Base-by-base conservation (phyloP, 2,888 invertebrate genomes). In the Melinaea menophilus region DNA sequence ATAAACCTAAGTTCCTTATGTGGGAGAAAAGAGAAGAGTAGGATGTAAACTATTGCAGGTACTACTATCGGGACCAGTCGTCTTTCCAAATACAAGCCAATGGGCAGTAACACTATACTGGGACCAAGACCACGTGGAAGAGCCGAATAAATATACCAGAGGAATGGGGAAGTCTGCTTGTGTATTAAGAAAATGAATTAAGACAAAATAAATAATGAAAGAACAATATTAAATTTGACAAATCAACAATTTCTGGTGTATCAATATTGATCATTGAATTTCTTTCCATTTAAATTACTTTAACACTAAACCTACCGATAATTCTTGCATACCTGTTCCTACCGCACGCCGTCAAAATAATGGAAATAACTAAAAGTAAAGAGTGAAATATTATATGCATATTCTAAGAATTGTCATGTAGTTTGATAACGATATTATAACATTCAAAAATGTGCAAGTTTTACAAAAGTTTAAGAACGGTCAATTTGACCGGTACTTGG, bases 71-170 rank as follows among this genome's bases (percentile, higher is more conserved):
- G 92, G 58, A 95, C 88, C 57, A 95, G 91, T 71, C 97, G 92
- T 60, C 92, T 88, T 78, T 98, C 96, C 71, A 95, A 89, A 70
- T 93, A 92, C 55, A 95, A 79, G 41, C 97, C 97, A 34, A 96
- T 75, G 1, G 97, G 97, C 61, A 97, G 92, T 56, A 99, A 91
- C 7, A 96, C 77, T 34, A 96, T 80, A 34, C 97, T 97, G 0
- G 94, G 92, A 0, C 95, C 96, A 80, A 99, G 92, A 0, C 97
- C 97, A 62, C 99, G 93, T 0, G 99, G 99, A 51, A 99, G 90
- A 0, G 98, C 99, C 0, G 99, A 99, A 84, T 98, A 98, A 83
- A 99, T 98, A 85, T 99, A 99, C 99, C 99, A 99, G 2, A 97
- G 85, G 85, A 98, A 98, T 64, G 99, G 99, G 4, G 95, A 95